Percentiles rank a stretch among this genome's conserved stretches.
phyloP scores from a whole-genome alignment of 2,888 invertebrate genomes.

The Synergus umbraculus region DNA sequence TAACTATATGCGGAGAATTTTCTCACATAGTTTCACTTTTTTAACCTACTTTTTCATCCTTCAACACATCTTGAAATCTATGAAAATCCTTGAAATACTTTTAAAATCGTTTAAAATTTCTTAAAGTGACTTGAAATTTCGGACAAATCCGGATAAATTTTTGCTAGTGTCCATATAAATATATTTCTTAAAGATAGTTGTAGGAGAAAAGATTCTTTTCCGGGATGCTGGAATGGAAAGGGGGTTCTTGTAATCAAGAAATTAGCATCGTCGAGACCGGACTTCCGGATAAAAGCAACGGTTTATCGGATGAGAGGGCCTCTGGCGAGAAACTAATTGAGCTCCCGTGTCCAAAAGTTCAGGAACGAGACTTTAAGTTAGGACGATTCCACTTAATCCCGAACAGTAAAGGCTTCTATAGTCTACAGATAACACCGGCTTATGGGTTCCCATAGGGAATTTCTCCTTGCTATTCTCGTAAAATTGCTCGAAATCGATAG shows the following conservation, averaged over 20 bases:
- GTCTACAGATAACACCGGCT: conserved; percentile 23
- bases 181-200: too few species aligned
- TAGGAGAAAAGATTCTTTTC: too few species aligned
- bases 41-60: too few species aligned
- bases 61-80: too few species aligned
- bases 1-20: too few species aligned
- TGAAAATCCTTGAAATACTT: too few species aligned
- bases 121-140: too few species aligned
- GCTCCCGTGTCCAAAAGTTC: conserved; percentile 19
- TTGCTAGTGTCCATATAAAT: too few species aligned
- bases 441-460: conserved; percentile 17
- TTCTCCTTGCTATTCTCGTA: conserved; percentile 9
- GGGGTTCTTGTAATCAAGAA: background rate
- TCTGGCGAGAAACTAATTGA: conserved; percentile 26
- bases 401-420: background rate
- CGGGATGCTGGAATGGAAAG: background rate
- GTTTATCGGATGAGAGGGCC: background rate
- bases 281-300: background rate
- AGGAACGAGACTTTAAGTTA: background rate
- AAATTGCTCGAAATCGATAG: conserved; percentile 15
- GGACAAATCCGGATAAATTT: too few species aligned
- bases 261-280: background rate
- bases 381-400: conserved; percentile 12
- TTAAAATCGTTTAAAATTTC: too few species aligned
- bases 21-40: too few species aligned